Base-by-base conservation (phyloP, 2,888 invertebrate species). In the Tiliacea citrago region DNA sequence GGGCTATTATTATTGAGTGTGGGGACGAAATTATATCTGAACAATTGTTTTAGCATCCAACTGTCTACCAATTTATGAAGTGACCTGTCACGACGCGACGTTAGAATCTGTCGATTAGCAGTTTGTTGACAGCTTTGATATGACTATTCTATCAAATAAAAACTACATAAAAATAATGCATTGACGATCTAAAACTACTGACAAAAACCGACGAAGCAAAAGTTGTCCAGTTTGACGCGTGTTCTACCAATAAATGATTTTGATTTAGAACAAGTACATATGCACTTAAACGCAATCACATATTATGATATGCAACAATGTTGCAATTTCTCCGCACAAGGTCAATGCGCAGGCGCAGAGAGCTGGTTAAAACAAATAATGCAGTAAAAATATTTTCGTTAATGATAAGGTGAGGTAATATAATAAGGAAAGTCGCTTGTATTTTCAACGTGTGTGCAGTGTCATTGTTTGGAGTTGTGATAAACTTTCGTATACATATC, bases 341-440 rank as follows among this genome's bases (percentile, higher is more conserved):
- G 84, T 80, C 69, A 77, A 3, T 45, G n/a, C 53, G 39, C 51
- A 49, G 51, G 49, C 70, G 13, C 39, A 45, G 8, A 63, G 29
- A 53, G n/a, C 49, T 35, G 63, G 51, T 24, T 39, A 67, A 68
- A 60, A 65, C 62, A 24, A 62, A 68, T 45, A 62, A 29, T 24
- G 57, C 18, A 29, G 16, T 61, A 73, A 61, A 69, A 71, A 73
- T 79, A 68, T 87, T 85, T 86, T 75, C 16, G 65, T 61, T 73
- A 42, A 10, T 45, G 76, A 73, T 85, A 85, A 67, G 8, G 18
- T 53, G n/a, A 71, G 72, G 63, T 73, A 57, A 73, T 79, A 73
- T 79, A 70, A 71, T 13, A 68, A 75, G 71, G 73, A 82, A 79
- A 84, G 47, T 58, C 9, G 39, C 12, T 63, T 35, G 58, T 71